These are phyloP conservation scores for Phocoena sinus DNA, from an alignment of 2,113 vertebrate genomes.

Conservation along the genomic window DNA sequence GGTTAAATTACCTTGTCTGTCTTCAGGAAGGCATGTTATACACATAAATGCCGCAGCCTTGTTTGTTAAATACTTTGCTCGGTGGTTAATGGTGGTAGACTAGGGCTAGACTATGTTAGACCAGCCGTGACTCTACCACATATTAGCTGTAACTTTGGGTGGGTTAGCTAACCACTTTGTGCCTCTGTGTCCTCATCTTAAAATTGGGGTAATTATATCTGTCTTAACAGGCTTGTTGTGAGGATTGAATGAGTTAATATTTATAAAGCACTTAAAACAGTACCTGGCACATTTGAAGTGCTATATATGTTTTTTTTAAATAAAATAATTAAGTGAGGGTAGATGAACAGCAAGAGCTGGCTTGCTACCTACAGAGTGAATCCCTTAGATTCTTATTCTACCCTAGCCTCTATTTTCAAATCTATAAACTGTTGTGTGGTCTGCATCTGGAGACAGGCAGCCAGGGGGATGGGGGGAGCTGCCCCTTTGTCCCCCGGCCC, in stretches of 20 bases:
- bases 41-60: no score
- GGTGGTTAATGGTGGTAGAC: accelerated
- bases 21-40: background rate
- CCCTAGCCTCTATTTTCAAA: background rate
- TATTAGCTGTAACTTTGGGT: background rate
- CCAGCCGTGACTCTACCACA: accelerated
- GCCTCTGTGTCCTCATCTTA: background rate
- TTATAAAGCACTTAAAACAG: background rate
- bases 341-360: background rate
- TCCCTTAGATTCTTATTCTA: background rate
- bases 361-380: background rate
- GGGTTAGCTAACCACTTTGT: background rate
- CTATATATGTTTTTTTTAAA: background rate
- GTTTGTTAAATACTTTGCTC: background rate
- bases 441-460: background rate
- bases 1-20: background rate
- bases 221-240: background rate
- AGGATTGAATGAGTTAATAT: background rate
- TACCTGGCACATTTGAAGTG: background rate
- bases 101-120: background rate
- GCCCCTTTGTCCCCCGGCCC: background rate
- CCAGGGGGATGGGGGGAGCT: no score
- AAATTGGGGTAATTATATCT: background rate
- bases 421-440: background rate
- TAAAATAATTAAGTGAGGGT: background rate